A percentile compares a stretch with the other conserved stretches of the same genome.
Evolutionary conservation across 2,888 invertebrate species (phyloP).

Genomic region (Podotricha telesiphe): DNA sequence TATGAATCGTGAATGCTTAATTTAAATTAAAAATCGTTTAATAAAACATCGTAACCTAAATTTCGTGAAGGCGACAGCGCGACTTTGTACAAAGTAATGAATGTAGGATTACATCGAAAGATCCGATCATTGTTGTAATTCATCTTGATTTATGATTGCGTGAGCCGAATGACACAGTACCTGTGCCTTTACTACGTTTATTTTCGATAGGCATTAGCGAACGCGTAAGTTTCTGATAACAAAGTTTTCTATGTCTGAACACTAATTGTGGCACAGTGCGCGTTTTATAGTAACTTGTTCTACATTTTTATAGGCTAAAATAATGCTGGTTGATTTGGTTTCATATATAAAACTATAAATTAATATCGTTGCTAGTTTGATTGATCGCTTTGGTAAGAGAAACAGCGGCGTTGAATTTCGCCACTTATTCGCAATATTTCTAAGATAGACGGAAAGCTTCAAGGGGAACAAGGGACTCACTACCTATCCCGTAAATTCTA

Average conservation of each 20-base stretch:
- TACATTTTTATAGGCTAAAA: too few species aligned
- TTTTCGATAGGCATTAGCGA: conserved; percentile 4
- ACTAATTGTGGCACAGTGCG: not conserved
- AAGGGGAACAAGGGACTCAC: too few species aligned
- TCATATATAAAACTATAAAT: too few species aligned
- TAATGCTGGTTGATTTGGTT: too few species aligned
- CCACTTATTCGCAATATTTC: too few species aligned
- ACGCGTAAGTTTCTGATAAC: conserved; percentile 16
- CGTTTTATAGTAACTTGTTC: too few species aligned
- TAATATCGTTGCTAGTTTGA: too few species aligned
- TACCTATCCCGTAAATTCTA: too few species aligned
- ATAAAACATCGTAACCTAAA: conserved; percentile 49
- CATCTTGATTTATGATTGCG: conserved; percentile 76
- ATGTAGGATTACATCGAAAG: conserved; percentile 67
- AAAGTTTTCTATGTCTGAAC: not conserved
- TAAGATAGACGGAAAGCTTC: too few species aligned
- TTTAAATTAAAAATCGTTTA: conserved; percentile 36
- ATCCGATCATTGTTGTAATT: conserved; percentile 75
- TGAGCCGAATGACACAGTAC: conserved; percentile 65
- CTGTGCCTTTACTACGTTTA: conserved; percentile 23
- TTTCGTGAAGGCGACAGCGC: conserved; percentile 53
- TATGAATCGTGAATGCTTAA: conserved; percentile 17
- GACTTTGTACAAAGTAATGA: conserved; percentile 64
- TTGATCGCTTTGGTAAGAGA: too few species aligned
- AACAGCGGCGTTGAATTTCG: too few species aligned